Evolutionary conservation across 2,888 invertebrate species (phyloP).

Genomic region (Griposia aprilina): DNA sequence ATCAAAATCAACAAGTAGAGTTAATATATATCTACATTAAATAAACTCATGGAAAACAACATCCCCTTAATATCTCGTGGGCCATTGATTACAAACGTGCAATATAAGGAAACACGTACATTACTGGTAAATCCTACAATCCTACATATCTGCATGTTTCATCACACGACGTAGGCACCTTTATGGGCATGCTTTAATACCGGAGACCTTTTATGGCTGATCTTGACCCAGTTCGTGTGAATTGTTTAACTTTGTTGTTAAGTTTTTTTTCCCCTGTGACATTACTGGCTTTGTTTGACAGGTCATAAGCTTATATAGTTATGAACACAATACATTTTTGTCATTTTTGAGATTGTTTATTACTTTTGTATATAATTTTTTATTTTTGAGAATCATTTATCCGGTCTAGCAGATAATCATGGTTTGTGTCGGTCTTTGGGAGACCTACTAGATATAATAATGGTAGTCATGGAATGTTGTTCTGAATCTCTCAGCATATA

Average conservation of each 20-base stretch:
- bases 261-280: neutral
- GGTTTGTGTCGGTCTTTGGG: neutral
- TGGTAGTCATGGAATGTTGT: neutral
- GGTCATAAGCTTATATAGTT: neutral
- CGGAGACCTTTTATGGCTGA: conserved; percentile 38
- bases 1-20: neutral
- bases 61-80: conserved; percentile 41
- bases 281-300: conserved; percentile 16
- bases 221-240: conserved; percentile 55
- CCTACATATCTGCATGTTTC: conserved; percentile 48
- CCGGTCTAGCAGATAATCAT: neutral
- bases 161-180: conserved; percentile 23
- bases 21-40: neutral
- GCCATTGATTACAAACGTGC: conserved; percentile 46
- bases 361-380: neutral
- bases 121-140: conserved; percentile 37
- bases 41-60: neutral
- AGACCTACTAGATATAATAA: neutral
- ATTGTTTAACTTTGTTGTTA: conserved; percentile 21
- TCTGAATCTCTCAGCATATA: neutral
- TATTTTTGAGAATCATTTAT: neutral
- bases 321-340: neutral
- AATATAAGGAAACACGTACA: conserved; percentile 48
- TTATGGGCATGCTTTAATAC: conserved; percentile 38
- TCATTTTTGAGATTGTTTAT: neutral